Conservation (phyloP, 2,113 vertebrate genomes). For the Cryptotis parvus region DNA sequence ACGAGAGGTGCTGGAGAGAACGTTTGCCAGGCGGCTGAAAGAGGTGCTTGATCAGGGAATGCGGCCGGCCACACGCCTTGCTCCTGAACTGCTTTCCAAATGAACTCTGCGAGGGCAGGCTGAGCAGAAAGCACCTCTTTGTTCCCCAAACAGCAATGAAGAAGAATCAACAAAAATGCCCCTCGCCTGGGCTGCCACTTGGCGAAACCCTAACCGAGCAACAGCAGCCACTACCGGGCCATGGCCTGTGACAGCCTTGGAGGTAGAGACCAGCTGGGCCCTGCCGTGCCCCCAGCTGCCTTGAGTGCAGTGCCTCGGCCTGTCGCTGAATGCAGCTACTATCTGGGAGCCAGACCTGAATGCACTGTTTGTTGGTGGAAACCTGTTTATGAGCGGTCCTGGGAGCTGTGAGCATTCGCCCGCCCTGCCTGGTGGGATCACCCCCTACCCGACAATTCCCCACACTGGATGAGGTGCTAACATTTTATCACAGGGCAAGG, state of each 20-base stretch:
- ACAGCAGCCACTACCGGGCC: constrained; percentile 67
- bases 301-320: too few species aligned
- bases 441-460: too few species aligned
- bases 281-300: too few species aligned
- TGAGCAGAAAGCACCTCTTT: constrained; percentile 51
- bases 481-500: too few species aligned
- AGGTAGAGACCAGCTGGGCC: too few species aligned
- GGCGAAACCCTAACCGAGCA: constrained; percentile 73
- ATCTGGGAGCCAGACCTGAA: constrained; percentile 85
- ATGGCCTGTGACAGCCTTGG: constrained; percentile 70
- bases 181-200: constrained; percentile 59
- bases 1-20: too few species aligned
- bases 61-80: too few species aligned
- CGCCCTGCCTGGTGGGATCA: neutral
- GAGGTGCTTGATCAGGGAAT: neutral
- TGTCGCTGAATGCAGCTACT: constrained; percentile 88
- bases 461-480: too few species aligned
- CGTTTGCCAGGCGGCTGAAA: neutral
- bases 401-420: too few species aligned
- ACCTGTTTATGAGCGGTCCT: constrained; percentile 85
- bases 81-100: too few species aligned
- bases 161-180: constrained; percentile 44
- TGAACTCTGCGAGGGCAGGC: too few species aligned
- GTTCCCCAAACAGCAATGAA: constrained; percentile 60
- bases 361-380: constrained; percentile 82